phyloP scores from a whole-genome alignment of 2,113 vertebrate genomes.

The Siniperca chuatsi region DNA sequence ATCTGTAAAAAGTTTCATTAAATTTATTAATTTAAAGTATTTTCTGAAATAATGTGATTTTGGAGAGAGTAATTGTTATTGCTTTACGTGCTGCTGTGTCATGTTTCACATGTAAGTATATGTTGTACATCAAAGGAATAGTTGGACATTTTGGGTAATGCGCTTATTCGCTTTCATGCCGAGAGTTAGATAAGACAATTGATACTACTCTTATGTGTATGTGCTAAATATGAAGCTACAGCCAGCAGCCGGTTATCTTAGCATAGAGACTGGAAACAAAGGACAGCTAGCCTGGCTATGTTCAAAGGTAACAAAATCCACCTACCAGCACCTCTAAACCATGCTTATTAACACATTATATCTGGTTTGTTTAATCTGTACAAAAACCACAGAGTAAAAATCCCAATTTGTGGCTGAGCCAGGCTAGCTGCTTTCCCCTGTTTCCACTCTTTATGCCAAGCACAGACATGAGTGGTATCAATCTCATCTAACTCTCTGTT shows the following conservation, averaged over 20 bases:
- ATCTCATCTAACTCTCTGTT: not conserved
- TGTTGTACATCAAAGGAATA: conserved; percentile 4
- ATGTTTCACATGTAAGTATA: not conserved
- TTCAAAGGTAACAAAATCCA: not conserved
- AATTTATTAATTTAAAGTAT: not conserved
- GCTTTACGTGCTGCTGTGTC: not conserved
- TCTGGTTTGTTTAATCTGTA: not conserved
- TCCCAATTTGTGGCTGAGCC: no score
- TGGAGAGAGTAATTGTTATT: not conserved
- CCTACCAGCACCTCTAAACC: not conserved
- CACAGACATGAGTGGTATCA: not conserved
- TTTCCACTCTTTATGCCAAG: not conserved
- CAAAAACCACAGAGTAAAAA: not conserved
- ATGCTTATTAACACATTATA: not conserved
- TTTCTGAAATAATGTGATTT: conserved; percentile 21
- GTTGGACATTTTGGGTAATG: conserved; percentile 1
- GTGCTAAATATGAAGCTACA: not conserved
- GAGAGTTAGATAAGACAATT: not conserved
- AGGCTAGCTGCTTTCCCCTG: not conserved
- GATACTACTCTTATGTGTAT: not conserved
- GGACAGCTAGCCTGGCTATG: no score
- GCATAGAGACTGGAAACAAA: not conserved
- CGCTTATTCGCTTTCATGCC: not conserved
- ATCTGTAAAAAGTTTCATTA: not conserved
- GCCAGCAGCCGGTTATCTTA: not conserved